Evolutionary conservation across 2,113 vertebrate genomes (phyloP).

Genomic region (Solenodon paradoxus): DNA sequence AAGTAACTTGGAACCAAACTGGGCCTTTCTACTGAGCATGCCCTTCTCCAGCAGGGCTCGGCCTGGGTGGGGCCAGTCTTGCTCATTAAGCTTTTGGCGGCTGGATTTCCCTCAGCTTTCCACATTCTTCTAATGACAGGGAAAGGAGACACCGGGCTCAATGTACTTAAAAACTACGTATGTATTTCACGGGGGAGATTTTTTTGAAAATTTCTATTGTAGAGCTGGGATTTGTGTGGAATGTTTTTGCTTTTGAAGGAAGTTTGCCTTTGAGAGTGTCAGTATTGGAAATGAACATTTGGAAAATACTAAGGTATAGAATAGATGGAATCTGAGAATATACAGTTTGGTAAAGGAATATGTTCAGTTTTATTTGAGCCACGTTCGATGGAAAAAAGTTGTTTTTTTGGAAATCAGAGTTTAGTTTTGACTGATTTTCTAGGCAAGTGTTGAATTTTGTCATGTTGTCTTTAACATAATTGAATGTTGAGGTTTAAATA

Average conservation of each 20-base stretch:
- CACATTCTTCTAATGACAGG: constrained; percentile 16
- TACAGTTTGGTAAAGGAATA: not conserved
- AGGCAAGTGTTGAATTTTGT: constrained; percentile 17
- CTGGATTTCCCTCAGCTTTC: constrained; percentile 71
- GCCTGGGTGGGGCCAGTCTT: constrained; percentile 80
- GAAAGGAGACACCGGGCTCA: not conserved
- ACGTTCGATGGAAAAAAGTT: not conserved
- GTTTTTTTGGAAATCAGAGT: not conserved
- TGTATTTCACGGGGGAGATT: not conserved
- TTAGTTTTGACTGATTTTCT: constrained; percentile 53
- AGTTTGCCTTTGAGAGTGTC: not conserved
- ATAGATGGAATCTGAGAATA: not conserved
- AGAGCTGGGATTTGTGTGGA: not conserved
- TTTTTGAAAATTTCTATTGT: constrained; percentile 5
- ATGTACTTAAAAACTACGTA: constrained; percentile 30
- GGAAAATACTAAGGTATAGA: not conserved
- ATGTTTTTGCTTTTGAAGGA: constrained; percentile 35
- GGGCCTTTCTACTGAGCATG: constrained; percentile 72
- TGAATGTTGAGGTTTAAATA: not conserved
- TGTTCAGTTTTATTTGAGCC: not conserved
- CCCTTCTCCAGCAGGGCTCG: constrained; percentile 71
- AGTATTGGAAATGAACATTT: not conserved
- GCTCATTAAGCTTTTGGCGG: constrained; percentile 74
- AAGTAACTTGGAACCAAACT: constrained; percentile 75
- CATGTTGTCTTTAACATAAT: not conserved